phyloP scores from a whole-genome alignment of 2,888 invertebrate species.

The Allygus modestus region DNA sequence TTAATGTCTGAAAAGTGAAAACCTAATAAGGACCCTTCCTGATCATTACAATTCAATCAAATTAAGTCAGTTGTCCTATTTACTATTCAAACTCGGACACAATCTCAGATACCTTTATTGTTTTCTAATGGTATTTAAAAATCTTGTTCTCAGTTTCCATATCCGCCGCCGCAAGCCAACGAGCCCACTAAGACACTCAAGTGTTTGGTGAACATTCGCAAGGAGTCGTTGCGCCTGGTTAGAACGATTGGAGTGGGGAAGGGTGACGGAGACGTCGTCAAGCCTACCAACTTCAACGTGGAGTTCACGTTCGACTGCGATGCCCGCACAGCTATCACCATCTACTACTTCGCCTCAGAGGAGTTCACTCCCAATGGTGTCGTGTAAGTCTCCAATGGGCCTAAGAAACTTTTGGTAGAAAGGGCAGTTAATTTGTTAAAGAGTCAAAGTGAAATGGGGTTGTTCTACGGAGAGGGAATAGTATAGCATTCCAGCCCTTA shows the following conservation, averaged over 20 bases:
- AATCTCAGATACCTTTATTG: no score
- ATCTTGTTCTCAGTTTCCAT: slow-evolving; percentile 93
- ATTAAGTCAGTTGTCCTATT: no score
- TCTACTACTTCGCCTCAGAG: slow-evolving; percentile 97
- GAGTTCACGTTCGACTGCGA: slow-evolving; percentile 99
- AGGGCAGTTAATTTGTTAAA: no score
- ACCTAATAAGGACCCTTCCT: no score
- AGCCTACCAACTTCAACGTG: slow-evolving; percentile 85
- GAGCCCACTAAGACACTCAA: slow-evolving; percentile 98
- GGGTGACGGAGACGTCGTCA: slow-evolving; percentile 68
- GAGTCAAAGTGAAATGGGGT: no score
- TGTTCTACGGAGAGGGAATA: no score
- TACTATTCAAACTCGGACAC: no score
- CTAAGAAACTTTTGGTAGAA: no score
- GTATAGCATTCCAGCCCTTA: no score
- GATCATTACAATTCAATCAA: no score
- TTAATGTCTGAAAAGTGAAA: no score
- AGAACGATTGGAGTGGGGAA: slow-evolving; percentile 81
- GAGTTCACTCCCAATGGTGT: slow-evolving; percentile 92
- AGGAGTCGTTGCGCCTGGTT: slow-evolving; percentile 96
- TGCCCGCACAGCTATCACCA: slow-evolving; percentile 94
- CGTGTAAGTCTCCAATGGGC: slow-evolving; percentile 86
- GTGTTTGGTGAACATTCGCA: slow-evolving; percentile 96
- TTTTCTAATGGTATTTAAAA: no score
- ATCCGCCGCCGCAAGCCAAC: slow-evolving; percentile 96